Base-by-base conservation (phyloP, 1,140 invertebrate genomes). In the Leptinotarsa defecta region DNA sequence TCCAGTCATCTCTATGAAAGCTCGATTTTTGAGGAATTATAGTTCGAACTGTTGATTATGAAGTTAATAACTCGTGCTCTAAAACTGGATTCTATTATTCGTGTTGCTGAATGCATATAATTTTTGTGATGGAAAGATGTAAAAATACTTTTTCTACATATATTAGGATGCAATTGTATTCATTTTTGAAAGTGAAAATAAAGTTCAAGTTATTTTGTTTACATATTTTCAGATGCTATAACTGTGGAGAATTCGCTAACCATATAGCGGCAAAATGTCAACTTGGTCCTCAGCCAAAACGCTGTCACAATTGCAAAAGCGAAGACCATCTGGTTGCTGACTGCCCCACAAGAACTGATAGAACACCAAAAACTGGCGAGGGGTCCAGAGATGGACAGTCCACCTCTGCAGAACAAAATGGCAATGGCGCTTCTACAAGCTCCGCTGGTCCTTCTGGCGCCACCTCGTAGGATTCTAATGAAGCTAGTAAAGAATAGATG, bases 171-270 rank as follows among this genome's bases (percentile, higher is more conserved):
- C 6, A 34, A 11, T 34, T 8, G 34, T 34, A 34, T 34, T 34
- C 1, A 34, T 34, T 34, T 34, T 34, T 34, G 34, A 34, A 34
- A 34, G 34, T 34, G 8, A 8, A 34, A 34, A 34, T 8, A 34
- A 34, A 34, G 34, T 34, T 34, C 27, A 34, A 34, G 8, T 43
- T 43, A 20, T 27, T 43, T 43, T 43, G 1, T 43, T 43, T 11
- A 43, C 8, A 8, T 11, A 43, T 75, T 86, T 88, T 77, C 85
- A 95, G 95, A 82, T 96, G 94, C 86, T 96, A 96, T 86, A 96
- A 96, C 84, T 96, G 95, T 84, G 95, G 95, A 6, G 94, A 96
- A 85, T 95, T 96, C 84, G 92, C 94, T 43, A 96, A 95, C 86
- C 95, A 96, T 85, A 93, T 96, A 83, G 95, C 95, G 24, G 92